Percentiles rank a stretch among this genome's conserved stretches.
Evolutionary conservation across 2,888 invertebrate genomes (phyloP).

Genomic region (Conistra vaccinii): DNA sequence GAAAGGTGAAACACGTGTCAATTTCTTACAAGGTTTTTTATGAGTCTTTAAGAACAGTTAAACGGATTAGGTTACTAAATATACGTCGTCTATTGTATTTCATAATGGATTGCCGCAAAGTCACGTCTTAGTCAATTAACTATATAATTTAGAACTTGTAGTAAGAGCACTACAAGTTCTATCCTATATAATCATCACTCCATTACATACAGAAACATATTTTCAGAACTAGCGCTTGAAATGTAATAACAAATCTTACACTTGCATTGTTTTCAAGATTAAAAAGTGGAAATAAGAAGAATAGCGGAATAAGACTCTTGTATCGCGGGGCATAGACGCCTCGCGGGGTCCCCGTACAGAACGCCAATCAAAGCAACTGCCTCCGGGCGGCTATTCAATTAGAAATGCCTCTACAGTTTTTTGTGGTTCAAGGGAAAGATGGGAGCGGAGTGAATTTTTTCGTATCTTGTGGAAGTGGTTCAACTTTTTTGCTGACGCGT

Average conservation of each 20-base stretch:
- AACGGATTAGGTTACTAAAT: too few relatives aligned
- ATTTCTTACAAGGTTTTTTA: too few relatives aligned
- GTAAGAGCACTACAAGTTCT: not conserved
- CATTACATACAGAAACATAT: not conserved
- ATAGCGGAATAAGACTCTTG: slow-evolving; percentile 49
- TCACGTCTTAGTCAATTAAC: too few relatives aligned
- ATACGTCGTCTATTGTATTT: too few relatives aligned
- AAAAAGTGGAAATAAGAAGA: slow-evolving; percentile 60
- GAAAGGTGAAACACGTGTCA: too few relatives aligned
- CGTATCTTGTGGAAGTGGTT: not conserved
- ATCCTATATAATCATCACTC: not conserved
- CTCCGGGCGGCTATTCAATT: slow-evolving; percentile 81
- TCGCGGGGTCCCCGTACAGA: slow-evolving; percentile 52
- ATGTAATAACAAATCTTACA: slow-evolving; percentile 33
- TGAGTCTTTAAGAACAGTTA: too few relatives aligned
- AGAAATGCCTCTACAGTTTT: slow-evolving; percentile 69
- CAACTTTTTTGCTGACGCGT: not conserved
- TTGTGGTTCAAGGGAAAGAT: slow-evolving; percentile 42
- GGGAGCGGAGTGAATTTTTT: slow-evolving; percentile 19
- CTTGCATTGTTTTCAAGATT: slow-evolving; percentile 57
- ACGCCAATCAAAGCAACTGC: slow-evolving; percentile 78
- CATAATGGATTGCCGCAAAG: too few relatives aligned
- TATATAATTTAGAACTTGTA: too few relatives aligned
- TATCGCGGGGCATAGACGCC: slow-evolving; percentile 53
- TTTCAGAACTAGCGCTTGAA: not conserved